Base-by-base conservation (phyloP, 2,113 vertebrate species). In the Myrmecophaga tridactyla region DNA sequence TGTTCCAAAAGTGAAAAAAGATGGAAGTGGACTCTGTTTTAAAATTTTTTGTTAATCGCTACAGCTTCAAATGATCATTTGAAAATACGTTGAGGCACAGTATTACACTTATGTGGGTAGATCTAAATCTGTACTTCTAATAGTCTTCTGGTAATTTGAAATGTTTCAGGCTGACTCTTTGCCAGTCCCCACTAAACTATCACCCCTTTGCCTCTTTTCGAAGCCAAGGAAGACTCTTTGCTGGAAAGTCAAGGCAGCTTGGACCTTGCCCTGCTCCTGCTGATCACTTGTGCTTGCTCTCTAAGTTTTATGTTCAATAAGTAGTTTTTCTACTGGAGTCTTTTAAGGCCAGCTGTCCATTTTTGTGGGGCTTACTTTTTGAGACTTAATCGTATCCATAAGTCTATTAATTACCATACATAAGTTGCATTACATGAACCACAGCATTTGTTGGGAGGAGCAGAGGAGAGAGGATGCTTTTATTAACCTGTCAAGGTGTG, bases 71-170 rank as follows among this genome's bases (percentile, higher is more conserved):
- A 4, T 43, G 60, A 12, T 53, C 27, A 60, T 86, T 69, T 89
- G 43, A 15, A 56, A 62, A 13, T 46, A 46, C 70, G 56, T 63
- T 13, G 20, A 2, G 3, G 36, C 6, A 29, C 13, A 67, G 6
- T 36, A 31, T 27, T 7, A 6, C 3, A 29, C 27, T 70, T 12
- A 34, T 18, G 27, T 1, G 10, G 13, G 6, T 7, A 1, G 15
- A 31, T 39, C 25, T 13, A 36, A 14, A 27, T 69, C 51, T 69
- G 8, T 39, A 25, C 29, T 69, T 58, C n/a, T 29, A 18, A 58
- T 7, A 5, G 7, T 62, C 43, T 87, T 27, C 51, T 48, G 39
- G 31, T 8, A 36, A 76, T 20, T 76, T 43, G 20, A 36, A 62
- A 1, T 27, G n/a, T 62, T n/a, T 60, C n/a, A 17, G 36, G 18